phyloP scores from a whole-genome alignment of 2,888 invertebrate genomes.

The Pheosia tremula region DNA sequence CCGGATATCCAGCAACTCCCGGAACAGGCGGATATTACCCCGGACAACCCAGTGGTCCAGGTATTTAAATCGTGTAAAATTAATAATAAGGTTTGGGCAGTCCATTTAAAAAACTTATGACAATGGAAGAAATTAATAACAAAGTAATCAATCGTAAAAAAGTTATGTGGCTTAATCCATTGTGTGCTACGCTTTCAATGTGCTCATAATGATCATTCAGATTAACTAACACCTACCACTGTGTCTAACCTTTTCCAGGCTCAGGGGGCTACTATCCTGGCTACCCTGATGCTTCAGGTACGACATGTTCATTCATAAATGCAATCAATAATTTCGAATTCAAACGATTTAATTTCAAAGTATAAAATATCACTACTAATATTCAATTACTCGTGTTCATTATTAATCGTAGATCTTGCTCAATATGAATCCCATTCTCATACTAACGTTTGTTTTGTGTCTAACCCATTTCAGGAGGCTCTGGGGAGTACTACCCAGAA shows the following conservation, averaged over 20 bases:
- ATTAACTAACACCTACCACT: conserved; percentile 26
- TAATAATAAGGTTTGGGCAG: conserved; percentile 14
- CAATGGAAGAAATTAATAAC: no score
- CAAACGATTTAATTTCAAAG: no score
- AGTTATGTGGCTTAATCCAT: background rate
- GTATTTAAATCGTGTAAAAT: conserved; percentile 16
- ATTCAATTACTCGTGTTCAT: no score
- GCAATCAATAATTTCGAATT: background rate
- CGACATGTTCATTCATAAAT: background rate
- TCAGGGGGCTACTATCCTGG: conserved; percentile 56
- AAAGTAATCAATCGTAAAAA: background rate
- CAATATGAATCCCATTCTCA: background rate
- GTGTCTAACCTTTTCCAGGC: conserved; percentile 5
- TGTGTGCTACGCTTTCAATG: conserved; percentile 1
- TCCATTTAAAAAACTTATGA: background rate
- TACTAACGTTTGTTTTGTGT: conserved; percentile 5
- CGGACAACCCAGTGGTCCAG: conserved; percentile 26
- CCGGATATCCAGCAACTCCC: conserved; percentile 43
- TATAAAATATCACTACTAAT: no score
- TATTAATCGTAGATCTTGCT: background rate
- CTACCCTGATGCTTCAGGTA: conserved; percentile 35
- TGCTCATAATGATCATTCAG: background rate
- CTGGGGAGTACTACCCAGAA: conserved; percentile 18
- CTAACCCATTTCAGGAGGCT: conserved; percentile 5
- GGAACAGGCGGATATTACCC: conserved; percentile 34